Base-by-base conservation (phyloP, 2,888 invertebrate species). In the Tetanocera ferruginea region DNA sequence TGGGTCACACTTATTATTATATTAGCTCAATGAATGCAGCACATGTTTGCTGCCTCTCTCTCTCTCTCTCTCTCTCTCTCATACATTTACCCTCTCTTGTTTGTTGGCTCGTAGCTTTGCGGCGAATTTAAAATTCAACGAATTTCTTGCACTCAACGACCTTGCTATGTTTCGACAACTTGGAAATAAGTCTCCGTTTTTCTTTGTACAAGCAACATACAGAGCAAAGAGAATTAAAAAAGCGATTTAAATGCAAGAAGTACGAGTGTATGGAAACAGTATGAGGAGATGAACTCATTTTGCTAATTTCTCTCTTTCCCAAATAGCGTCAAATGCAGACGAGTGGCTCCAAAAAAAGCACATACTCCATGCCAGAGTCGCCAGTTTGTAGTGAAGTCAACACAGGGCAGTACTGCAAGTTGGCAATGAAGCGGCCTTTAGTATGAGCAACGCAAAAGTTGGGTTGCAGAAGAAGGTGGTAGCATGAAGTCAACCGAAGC, bases 1-100 rank as follows among this genome's bases (percentile, higher is more conserved):
- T 43, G 60, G 73, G 73, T 73, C 73, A 73, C 25, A 66, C 60
- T 73, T 19, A 43, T 60, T 43, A 49, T n/a, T n/a, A 51, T 62
- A 73, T 31, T 23, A 73, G 73, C 73, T 62, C 62, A n/a, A 62
- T 49, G 55, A 73, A 62, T 19, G 19, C n/a, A 72, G 37, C 62
- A 52, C 73, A 73, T 64, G 73, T 55, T 67, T 52, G 55, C 71
- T 67, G 34, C 9, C 43, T 9, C 6, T 17, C 67, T 34, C 43
- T 67, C 37, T 37, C 66, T 66, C n/a, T 6, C 5, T n/a, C 34
- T 66, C n/a, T 66, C 31, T 66, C n/a, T 5, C 19, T 23, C 57
- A 5, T 23, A 23, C 43, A 11, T 3, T 9, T 11, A 5, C 11
- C 1, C 43, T 14, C 19, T 25, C 23, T 28, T 19, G 57, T 28